phyloP scores from a whole-genome alignment of 2,888 invertebrate species.

The Xylophagus ater region DNA sequence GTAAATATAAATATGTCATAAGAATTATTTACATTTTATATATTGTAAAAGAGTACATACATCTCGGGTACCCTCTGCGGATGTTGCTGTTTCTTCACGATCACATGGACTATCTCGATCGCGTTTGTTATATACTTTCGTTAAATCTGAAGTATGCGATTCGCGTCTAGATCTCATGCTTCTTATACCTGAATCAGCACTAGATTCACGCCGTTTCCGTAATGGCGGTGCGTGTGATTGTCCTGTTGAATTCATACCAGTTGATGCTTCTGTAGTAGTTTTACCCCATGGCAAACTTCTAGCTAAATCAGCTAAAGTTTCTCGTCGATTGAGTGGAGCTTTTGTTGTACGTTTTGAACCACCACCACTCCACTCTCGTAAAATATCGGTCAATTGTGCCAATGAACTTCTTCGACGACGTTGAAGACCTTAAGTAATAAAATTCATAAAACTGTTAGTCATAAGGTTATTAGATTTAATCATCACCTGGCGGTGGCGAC shows the following conservation, averaged over 20 bases:
- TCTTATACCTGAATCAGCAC: constrained; percentile 75
- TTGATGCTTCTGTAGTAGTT: constrained; percentile 44
- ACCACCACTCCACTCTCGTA: constrained; percentile 75
- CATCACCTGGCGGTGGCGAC: constrained; percentile 47
- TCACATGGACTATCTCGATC: constrained; percentile 50
- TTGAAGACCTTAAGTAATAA: constrained; percentile 43
- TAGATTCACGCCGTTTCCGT: constrained; percentile 74
- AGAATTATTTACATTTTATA: neutral
- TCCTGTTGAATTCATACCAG: constrained; percentile 19
- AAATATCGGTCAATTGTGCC: constrained; percentile 78
- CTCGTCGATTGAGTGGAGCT: constrained; percentile 67
- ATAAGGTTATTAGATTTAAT: too few relatives aligned
- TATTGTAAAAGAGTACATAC: constrained; percentile 14
- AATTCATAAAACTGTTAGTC: neutral
- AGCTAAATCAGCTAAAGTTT: constrained; percentile 79
- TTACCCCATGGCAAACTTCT: constrained; percentile 75
- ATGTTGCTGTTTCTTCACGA: constrained; percentile 24
- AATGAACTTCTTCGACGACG: constrained; percentile 73
- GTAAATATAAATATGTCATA: constrained; percentile 2
- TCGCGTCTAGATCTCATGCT: constrained; percentile 63
- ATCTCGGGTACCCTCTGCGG: constrained; percentile 19
- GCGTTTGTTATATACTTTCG: constrained; percentile 58
- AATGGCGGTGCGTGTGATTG: constrained; percentile 43
- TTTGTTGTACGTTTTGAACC: constrained; percentile 44
- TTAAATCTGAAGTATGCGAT: constrained; percentile 62